Percentiles rank a stretch among this genome's conserved stretches.
Evolutionary conservation across 1,140 invertebrate species (phyloP).

Genomic region (Aphelenchoides avenae): DNA sequence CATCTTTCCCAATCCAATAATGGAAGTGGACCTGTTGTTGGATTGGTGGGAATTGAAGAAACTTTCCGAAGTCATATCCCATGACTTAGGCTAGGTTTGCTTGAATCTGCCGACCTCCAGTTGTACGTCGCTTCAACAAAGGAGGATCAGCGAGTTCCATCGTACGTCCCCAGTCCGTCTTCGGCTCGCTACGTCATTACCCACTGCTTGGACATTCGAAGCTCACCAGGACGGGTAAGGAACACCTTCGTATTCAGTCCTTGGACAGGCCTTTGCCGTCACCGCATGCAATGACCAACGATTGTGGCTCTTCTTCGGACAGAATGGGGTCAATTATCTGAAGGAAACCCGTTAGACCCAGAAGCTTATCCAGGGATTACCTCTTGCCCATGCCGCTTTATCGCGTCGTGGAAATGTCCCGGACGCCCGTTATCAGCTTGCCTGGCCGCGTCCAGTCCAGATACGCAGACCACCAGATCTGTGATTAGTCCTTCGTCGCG

Average conservation of each 20-base stretch:
- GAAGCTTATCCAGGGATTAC: slow-evolving; percentile 33
- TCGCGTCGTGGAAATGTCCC: slow-evolving; percentile 49
- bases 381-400: slow-evolving; percentile 42
- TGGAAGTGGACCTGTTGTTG: slow-evolving; percentile 19
- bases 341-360: not conserved
- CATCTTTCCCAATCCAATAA: slow-evolving; percentile 18
- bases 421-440: slow-evolving; percentile 59
- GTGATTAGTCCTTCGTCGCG: slow-evolving; percentile 63
- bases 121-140: no score
- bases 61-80: no score
- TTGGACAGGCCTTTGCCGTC: slow-evolving; percentile 47
- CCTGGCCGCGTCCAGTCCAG: slow-evolving; percentile 46
- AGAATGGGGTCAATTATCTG: slow-evolving; percentile 21
- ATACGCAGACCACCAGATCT: slow-evolving; percentile 2
- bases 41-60: slow-evolving; percentile 11
- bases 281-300: slow-evolving; percentile 61
- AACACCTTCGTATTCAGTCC: slow-evolving; percentile 1
- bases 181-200: slow-evolving; percentile 45
- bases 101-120: no score
- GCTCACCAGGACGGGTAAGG: slow-evolving; percentile 39
- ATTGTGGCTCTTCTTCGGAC: slow-evolving; percentile 9
- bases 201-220: slow-evolving; percentile 45
- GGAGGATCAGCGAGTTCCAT: slow-evolving; percentile 60
- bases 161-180: slow-evolving; percentile 45
- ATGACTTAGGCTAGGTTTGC: no score